Base-by-base conservation (phyloP, 2,797 vertebrate genomes). In the Gadopsis bispinosus region DNA sequence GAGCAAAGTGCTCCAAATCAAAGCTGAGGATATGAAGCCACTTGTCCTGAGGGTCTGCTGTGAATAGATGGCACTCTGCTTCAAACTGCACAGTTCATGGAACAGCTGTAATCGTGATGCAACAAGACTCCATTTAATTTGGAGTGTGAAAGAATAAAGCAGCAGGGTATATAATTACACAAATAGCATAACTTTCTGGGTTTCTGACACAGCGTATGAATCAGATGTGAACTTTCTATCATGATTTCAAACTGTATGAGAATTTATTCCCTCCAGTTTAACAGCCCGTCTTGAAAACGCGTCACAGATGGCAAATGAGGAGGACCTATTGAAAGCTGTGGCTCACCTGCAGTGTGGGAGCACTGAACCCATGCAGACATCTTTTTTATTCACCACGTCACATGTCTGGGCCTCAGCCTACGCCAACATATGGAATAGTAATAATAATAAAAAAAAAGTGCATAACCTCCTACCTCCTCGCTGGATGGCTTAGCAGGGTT, bases 71-170 rank as follows among this genome's bases (percentile, higher is more conserved):
- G 39, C 67, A 47, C 64, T 41, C 35, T 17, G 70, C 77, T 78
- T 76, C 59, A 79, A 83, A 84, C 83, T 39, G 10, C 10, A 73
- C 59, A 68, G 53, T 68, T 76, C 59, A 62, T 39, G 73, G 50
- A 84, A 54, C 75, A 72, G 79, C 77, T 89, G 86, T 75, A 89
- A 89, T 83, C 71, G 66, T 87, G 88, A 92, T 78, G 89, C 88
- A 89, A 91, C 77, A 70, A 64, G n/a, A 73, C 69, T 80, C 83
- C 84, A 81, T 45, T 62, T 66, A 78, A 39, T 83, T 61, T 74
- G 35, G 60, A 78, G 80, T 53, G 75, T 77, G 76, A 75, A 76
- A 79, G 67, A 77, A 82, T 45, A 69, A 71, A 75, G 35, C 51
- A 61, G 41, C 9, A n/a, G 26, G 50, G 53, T 20, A 53, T 17